These are phyloP conservation scores for Trididemnum miniatum DNA, from an alignment of 23 tunicate species.

Conservation along the genomic window DNA sequence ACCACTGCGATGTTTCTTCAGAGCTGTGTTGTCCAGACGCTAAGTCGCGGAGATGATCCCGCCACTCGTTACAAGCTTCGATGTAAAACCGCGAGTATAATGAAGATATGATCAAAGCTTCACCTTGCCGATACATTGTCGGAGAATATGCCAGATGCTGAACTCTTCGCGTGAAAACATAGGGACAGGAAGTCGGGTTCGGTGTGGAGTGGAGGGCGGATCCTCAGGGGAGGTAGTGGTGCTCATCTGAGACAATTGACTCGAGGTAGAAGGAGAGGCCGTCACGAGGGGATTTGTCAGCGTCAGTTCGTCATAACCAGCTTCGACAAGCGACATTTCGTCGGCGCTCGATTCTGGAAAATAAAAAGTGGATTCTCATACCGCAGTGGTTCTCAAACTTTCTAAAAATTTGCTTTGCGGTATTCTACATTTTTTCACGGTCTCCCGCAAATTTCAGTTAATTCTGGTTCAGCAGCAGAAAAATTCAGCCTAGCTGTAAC, in stretches of 20 bases:
- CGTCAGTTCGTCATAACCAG: neutral
- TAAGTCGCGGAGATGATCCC: too few relatives aligned
- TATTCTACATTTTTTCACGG: neutral
- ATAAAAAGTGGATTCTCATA: too few relatives aligned
- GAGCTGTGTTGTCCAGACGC: too few relatives aligned
- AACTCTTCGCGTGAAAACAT: conserved; percentile 83
- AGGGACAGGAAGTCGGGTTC: conserved; percentile 43
- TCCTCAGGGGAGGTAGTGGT: neutral
- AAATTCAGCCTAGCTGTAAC: too few relatives aligned
- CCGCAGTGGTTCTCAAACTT: too few relatives aligned
- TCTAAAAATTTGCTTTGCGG: too few relatives aligned
- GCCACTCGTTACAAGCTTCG: too few relatives aligned
- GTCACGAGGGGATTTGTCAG: neutral
- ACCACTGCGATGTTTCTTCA: too few relatives aligned
- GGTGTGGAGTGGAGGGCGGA: neutral
- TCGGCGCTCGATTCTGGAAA: neutral
- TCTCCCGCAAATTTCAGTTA: too few relatives aligned
- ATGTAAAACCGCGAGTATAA: too few relatives aligned
- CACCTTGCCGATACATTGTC: conserved; percentile 93
- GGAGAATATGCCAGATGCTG: conserved; percentile 86
- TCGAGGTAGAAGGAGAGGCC: conserved; percentile 5
- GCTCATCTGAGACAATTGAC: conserved; percentile 13
- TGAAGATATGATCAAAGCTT: too few relatives aligned
- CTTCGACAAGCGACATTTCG: conserved; percentile 19
- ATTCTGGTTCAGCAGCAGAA: too few relatives aligned